phyloP scores from a whole-genome alignment of 1,140 invertebrate species.

The Brachionus rotundiformis region DNA sequence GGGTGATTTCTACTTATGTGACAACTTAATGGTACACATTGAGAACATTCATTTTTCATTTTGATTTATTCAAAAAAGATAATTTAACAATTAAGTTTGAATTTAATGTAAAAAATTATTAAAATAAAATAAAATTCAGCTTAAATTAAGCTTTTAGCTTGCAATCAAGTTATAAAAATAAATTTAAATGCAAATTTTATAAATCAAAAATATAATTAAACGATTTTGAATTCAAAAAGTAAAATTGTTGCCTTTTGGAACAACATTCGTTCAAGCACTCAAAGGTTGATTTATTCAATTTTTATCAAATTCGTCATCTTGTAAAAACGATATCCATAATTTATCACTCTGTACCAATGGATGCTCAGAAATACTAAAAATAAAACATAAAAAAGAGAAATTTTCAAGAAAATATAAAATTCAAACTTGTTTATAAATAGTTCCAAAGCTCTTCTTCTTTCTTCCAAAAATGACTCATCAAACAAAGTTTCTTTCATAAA shows the following conservation, averaged over 20 bases:
- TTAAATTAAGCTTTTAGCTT: constrained; percentile 2
- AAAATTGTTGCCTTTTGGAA: constrained; percentile 31
- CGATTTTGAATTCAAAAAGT: not conserved
- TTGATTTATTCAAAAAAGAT: not conserved
- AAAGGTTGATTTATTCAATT: constrained; percentile 22
- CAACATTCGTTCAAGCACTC: not conserved
- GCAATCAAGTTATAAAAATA: constrained; percentile 27
- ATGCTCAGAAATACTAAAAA: constrained; percentile 23
- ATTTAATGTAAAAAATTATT: too few relatives aligned
- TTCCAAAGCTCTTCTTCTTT: constrained; percentile 93
- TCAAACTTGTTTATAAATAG: constrained; percentile 91
- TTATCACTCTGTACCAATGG: constrained; percentile 41
- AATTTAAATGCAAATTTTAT: constrained; percentile 40
- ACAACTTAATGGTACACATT: too few relatives aligned
- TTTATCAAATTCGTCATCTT: constrained; percentile 50
- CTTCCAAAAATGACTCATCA: constrained; percentile 99
- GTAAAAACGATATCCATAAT: constrained; percentile 42
- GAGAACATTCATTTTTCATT: too few relatives aligned
- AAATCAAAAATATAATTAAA: not conserved
- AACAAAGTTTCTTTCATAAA: constrained; percentile 98
- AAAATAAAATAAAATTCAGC: too few relatives aligned
- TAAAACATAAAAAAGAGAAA: not conserved
- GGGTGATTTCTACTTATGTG: not conserved
- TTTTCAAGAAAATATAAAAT: not conserved
- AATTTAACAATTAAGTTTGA: not conserved